Percentiles rank a stretch among this genome's conserved stretches.
Evolutionary conservation across 2,113 vertebrate genomes (phyloP).

Genomic region (Notarius quadriscutis): DNA sequence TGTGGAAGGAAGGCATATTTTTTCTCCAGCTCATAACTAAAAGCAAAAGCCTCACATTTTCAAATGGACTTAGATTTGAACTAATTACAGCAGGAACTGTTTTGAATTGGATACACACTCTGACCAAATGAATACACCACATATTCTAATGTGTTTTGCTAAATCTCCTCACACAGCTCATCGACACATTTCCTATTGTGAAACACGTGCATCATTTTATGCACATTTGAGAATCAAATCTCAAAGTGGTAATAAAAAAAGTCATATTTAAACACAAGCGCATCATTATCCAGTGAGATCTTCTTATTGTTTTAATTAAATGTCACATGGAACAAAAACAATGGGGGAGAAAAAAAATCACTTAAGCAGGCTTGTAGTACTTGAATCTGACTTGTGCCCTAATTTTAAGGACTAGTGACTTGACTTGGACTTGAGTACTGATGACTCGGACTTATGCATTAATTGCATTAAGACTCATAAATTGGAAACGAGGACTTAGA

Average conservation of each 20-base stretch:
- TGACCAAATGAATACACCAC: neutral
- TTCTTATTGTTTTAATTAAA: neutral
- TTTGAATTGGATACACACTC: neutral
- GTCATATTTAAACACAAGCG: neutral
- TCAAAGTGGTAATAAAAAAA: neutral
- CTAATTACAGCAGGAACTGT: neutral
- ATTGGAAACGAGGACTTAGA: too few species aligned
- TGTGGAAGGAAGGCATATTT: neutral
- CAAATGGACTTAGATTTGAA: neutral
- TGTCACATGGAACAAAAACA: neutral
- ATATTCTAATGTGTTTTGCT: neutral
- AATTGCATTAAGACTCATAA: too few species aligned
- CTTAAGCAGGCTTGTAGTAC: neutral
- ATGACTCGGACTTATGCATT: too few species aligned
- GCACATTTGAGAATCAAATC: neutral
- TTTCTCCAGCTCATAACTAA: constrained; percentile 2
- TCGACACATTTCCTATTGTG: neutral
- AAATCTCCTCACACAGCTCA: neutral
- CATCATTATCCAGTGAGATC: neutral
- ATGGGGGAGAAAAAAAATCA: neutral
- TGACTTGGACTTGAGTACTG: too few species aligned
- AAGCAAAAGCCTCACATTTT: neutral
- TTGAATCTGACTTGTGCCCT: too few species aligned
- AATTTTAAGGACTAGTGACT: too few species aligned
- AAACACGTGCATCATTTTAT: neutral